These are phyloP conservation scores for Hyles euphorbiae DNA, from an alignment of 1,140 invertebrate species.

Conservation along the genomic window DNA sequence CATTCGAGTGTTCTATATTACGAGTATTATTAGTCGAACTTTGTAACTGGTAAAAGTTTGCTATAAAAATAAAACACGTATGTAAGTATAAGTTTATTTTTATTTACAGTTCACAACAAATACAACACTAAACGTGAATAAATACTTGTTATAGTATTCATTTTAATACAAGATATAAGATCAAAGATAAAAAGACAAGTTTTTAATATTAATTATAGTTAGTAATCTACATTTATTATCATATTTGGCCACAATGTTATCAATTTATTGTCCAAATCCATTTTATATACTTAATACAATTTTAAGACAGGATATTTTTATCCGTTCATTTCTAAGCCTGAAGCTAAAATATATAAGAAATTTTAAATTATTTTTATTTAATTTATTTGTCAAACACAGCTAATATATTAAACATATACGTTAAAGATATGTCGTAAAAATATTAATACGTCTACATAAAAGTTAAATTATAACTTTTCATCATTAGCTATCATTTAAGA, in stretches of 20 bases:
- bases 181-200: constrained; percentile 26
- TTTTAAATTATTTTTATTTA: constrained; percentile 24
- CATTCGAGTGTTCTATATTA: too few species aligned
- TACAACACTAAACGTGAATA: constrained; percentile 40
- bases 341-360: constrained; percentile 26
- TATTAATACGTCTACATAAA: background rate
- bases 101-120: too few species aligned
- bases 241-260: constrained; percentile 39
- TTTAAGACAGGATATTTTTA: constrained; percentile 7
- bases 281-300: constrained; percentile 1
- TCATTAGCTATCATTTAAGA: too few species aligned
- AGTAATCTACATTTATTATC: constrained; percentile 40
- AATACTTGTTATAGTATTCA: constrained; percentile 26
- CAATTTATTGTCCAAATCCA: constrained; percentile 47
- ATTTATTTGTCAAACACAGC: constrained; percentile 74
- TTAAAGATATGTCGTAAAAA: constrained; percentile 1
- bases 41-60: too few species aligned
- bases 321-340: constrained; percentile 29
- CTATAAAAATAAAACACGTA: too few species aligned
- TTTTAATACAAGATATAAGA: constrained; percentile 6
- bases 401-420: constrained; percentile 21
- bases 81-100: too few species aligned
- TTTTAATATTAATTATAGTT: constrained; percentile 23
- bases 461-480: too few species aligned
- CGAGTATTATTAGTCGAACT: too few species aligned